These are phyloP conservation scores for Microplitis mediator DNA, from an alignment of 1,140 invertebrate species.

Conservation along the genomic window DNA sequence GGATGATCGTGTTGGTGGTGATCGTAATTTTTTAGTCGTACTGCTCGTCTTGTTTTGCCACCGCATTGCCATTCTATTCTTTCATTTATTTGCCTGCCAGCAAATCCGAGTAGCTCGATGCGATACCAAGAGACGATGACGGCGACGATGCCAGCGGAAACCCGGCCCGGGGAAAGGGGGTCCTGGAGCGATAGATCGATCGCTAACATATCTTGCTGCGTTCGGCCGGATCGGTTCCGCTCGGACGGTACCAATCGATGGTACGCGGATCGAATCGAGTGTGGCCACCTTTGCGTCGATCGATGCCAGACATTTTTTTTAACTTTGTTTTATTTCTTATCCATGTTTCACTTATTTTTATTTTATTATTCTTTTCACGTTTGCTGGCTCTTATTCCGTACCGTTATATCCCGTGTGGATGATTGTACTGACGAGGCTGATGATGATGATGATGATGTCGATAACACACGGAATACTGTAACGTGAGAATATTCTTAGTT, in stretches of 20 bases:
- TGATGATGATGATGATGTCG: not conserved
- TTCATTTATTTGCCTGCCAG: slow-evolving; percentile 7
- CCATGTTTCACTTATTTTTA: not conserved
- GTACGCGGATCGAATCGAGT: slow-evolving; percentile 12
- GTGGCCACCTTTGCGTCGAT: not conserved
- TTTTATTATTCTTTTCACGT: not conserved
- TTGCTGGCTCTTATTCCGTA: not conserved
- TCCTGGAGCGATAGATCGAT: slow-evolving; percentile 29
- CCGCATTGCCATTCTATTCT: slow-evolving; percentile 3
- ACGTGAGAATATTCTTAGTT: no score
- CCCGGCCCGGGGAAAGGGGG: not conserved
- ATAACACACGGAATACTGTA: no score
- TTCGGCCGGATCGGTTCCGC: slow-evolving; percentile 31
- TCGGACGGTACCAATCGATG: slow-evolving; percentile 8
- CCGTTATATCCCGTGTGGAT: not conserved
- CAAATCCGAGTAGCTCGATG: not conserved
- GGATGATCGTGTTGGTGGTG: not conserved
- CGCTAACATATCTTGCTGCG: slow-evolving; percentile 13
- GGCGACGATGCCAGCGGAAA: not conserved
- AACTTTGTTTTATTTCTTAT: not conserved
- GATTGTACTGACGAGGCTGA: not conserved
- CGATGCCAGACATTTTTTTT: not conserved
- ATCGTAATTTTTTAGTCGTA: not conserved
- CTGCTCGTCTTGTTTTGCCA: not conserved
- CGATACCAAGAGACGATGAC: not conserved